These are phyloP conservation scores for Chelidonichthys spinosus DNA, from an alignment of 2,797 vertebrate genomes.

Conservation along the genomic window DNA sequence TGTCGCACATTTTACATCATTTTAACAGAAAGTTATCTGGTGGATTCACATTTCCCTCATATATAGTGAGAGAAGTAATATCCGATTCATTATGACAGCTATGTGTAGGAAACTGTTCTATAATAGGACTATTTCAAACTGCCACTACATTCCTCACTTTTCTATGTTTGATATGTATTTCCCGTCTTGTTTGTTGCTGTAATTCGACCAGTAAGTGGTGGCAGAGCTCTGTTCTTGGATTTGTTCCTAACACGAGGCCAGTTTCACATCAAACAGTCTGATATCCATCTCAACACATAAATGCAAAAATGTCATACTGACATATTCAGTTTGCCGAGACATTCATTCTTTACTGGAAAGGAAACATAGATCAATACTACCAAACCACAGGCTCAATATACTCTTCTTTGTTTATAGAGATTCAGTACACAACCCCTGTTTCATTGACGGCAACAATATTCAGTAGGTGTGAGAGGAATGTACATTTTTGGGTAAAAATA, in stretches of 20 bases:
- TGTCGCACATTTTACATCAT: constrained; percentile 7
- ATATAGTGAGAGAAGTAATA: not conserved
- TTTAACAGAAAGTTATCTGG: not conserved
- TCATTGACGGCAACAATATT: not conserved
- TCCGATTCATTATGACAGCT: not conserved
- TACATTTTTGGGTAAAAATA: not conserved
- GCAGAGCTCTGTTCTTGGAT: constrained; percentile 32
- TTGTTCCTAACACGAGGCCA: not conserved
- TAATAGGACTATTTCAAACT: not conserved
- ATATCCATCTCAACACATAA: not conserved
- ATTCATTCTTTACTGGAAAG: not conserved
- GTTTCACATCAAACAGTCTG: not conserved
- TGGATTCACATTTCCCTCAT: not conserved
- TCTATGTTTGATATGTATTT: not conserved
- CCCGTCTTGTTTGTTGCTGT: constrained; percentile 13
- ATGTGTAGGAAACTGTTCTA: not conserved
- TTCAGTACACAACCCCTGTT: not conserved
- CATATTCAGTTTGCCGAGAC: not conserved
- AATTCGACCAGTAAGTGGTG: constrained; percentile 39
- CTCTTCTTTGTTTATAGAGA: not conserved
- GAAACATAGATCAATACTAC: not conserved
- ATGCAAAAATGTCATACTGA: not conserved
- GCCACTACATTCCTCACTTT: not conserved
- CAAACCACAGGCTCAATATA: not conserved
- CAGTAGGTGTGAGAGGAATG: not conserved